phyloP scores from a whole-genome alignment of 2,113 vertebrate genomes.

The Pterocles burchelli region DNA sequence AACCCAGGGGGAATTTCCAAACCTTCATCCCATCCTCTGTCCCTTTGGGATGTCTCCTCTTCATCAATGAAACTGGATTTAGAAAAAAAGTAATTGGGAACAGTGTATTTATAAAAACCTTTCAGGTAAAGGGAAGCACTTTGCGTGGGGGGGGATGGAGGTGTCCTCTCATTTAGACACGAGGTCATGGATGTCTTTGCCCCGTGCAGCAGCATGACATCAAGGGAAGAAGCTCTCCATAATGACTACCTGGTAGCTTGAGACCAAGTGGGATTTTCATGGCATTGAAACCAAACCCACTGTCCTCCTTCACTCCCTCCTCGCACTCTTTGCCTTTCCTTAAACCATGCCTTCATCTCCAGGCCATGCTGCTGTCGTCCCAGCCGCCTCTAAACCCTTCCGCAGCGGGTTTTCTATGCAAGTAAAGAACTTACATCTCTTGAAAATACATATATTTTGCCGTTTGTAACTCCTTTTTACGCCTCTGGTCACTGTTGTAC shows the following conservation, averaged over 20 bases:
- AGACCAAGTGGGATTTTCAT: neutral
- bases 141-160: neutral
- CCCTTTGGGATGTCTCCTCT: neutral
- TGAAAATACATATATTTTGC: neutral
- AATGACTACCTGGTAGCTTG: neutral
- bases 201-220: neutral
- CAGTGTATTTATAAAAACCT: neutral
- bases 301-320: neutral
- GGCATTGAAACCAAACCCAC: neutral
- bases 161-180: neutral
- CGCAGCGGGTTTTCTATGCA: constrained; percentile 30
- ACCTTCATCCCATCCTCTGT: neutral
- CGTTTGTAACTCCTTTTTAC: constrained; percentile 20
- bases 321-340: neutral
- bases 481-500: neutral
- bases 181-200: neutral
- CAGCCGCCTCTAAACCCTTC: neutral
- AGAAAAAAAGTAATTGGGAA: neutral
- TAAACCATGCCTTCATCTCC: neutral
- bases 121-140: neutral
- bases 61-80: neutral
- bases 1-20: neutral
- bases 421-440: neutral
- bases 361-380: neutral
- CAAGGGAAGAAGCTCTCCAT: neutral